phyloP scores from a whole-genome alignment of 2,113 vertebrate genomes.

The Trinectes maculatus region DNA sequence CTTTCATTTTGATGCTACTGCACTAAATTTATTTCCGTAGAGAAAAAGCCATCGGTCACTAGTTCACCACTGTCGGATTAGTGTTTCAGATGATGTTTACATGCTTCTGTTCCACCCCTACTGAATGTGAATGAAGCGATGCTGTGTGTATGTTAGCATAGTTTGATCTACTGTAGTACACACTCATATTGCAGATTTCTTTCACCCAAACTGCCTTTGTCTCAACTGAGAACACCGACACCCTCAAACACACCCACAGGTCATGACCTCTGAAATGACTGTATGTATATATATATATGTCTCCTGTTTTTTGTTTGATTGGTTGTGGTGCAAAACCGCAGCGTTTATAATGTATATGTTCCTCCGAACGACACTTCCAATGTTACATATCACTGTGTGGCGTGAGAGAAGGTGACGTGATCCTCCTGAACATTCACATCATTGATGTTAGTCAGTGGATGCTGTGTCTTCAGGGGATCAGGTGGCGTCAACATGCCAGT shows the following conservation, averaged over 20 bases:
- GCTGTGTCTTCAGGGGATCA: slow-evolving; percentile 26
- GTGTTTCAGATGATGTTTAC: slow-evolving; percentile 63
- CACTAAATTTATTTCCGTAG: slow-evolving; percentile 8
- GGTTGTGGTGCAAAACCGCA: slow-evolving; percentile 28
- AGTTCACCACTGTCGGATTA: slow-evolving; percentile 27
- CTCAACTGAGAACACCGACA: slow-evolving; percentile 44
- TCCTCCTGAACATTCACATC: slow-evolving; percentile 26
- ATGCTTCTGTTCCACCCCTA: slow-evolving; percentile 56
- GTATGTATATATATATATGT: no score
- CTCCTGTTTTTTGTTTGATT: not conserved
- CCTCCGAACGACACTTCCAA: slow-evolving; percentile 18
- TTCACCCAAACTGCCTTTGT: slow-evolving; percentile 71
- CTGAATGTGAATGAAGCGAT: slow-evolving; percentile 72
- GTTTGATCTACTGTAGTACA: slow-evolving; percentile 18
- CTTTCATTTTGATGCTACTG: slow-evolving; percentile 17
- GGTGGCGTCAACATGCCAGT: slow-evolving; percentile 34
- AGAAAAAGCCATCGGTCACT: slow-evolving; percentile 24
- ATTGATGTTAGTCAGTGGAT: no score
- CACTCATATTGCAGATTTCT: slow-evolving; percentile 36
- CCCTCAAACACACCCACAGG: slow-evolving; percentile 20
- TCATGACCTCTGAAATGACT: slow-evolving; percentile 24
- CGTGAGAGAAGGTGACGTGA: slow-evolving; percentile 8
- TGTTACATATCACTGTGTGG: slow-evolving; percentile 55
- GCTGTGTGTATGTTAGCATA: slow-evolving; percentile 53
- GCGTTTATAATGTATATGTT: slow-evolving; percentile 15